phyloP scores from a whole-genome alignment of 2,888 invertebrate species.

The Pedicia rivosa region DNA sequence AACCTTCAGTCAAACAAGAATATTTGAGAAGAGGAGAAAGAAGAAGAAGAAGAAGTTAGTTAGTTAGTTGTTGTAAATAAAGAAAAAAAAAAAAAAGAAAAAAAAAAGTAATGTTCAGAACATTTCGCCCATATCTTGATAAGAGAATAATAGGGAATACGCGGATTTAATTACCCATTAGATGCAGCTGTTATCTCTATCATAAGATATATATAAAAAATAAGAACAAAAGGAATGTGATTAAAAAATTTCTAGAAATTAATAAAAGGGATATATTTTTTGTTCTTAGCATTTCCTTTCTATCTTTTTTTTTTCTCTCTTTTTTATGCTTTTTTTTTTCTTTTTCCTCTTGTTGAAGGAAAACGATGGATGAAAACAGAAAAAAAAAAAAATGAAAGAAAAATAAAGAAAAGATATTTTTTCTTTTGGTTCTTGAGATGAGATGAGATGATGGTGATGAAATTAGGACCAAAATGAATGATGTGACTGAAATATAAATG shows the following conservation, averaged over 20 bases:
- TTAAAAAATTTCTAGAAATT: constrained; percentile 4
- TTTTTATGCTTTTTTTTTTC: neutral
- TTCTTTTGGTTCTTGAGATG: too few relatives aligned
- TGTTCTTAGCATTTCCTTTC: constrained; percentile 4
- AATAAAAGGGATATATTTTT: too few relatives aligned
- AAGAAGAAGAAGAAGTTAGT: neutral
- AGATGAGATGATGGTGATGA: too few relatives aligned
- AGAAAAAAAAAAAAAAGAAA: neutral
- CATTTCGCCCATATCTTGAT: constrained; percentile 5
- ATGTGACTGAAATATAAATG: constrained; percentile 4
- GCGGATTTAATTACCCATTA: constrained; percentile 6
- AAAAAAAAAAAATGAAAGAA: constrained; percentile 1
- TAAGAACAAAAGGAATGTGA: constrained; percentile 5
- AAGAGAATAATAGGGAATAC: constrained; percentile 6
- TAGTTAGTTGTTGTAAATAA: constrained; percentile 3
- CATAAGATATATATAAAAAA: constrained; percentile 2
- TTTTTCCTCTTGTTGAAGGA: too few relatives aligned
- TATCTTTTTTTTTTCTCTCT: constrained; percentile 1
- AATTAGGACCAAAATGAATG: constrained; percentile 3
- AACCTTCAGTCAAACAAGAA: neutral
- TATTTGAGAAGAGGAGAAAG: neutral
- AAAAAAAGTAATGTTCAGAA: constrained; percentile 1
- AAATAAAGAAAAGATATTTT: too few relatives aligned
- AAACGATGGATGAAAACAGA: too few relatives aligned
- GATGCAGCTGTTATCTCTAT: constrained; percentile 6